Percentiles rank a stretch among this genome's conserved stretches.
phyloP scores from a whole-genome alignment of 1,140 invertebrate species.

The Cydia splendana region DNA sequence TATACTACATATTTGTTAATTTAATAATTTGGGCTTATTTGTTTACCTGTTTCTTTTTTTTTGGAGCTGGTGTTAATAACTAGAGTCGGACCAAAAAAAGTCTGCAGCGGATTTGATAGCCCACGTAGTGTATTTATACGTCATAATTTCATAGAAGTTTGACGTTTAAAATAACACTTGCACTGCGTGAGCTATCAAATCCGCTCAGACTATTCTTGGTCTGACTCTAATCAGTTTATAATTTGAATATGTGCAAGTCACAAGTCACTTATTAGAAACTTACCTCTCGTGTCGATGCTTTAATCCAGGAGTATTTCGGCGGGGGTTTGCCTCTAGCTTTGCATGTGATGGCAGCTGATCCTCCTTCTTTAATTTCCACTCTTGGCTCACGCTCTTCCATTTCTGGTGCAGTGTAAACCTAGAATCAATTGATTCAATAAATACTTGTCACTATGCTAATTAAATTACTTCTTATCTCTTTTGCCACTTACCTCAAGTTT shows the following conservation, averaged over 20 bases:
- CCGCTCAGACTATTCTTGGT: too few relatives aligned
- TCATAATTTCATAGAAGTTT: too few relatives aligned
- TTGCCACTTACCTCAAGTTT: conserved; percentile 84
- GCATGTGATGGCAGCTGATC: conserved; percentile 86
- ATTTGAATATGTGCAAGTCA: neutral
- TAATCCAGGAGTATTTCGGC: conserved; percentile 91
- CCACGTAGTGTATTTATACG: too few relatives aligned
- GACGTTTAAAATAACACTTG: too few relatives aligned
- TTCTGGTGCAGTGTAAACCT: conserved; percentile 89
- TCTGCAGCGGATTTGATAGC: too few relatives aligned
- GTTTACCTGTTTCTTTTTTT: too few relatives aligned
- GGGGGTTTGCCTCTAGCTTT: conserved; percentile 90
- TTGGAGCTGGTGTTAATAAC: too few relatives aligned
- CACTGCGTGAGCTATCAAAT: too few relatives aligned
- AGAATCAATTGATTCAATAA: conserved; percentile 40
- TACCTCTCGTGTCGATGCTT: conserved; percentile 81
- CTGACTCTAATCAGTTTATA: neutral
- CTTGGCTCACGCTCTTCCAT: conserved; percentile 82
- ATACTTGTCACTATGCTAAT: neutral
- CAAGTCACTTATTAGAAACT: neutral
- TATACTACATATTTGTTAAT: too few relatives aligned
- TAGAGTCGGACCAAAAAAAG: too few relatives aligned
- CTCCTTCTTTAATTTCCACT: conserved; percentile 88
- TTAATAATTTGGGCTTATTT: too few relatives aligned
- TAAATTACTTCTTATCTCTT: neutral